Evolutionary conservation across 1,140 invertebrate genomes (phyloP), one percentile per base, ranked within the genome.

Genomic region (Hylaeus anthracinus): DNA sequence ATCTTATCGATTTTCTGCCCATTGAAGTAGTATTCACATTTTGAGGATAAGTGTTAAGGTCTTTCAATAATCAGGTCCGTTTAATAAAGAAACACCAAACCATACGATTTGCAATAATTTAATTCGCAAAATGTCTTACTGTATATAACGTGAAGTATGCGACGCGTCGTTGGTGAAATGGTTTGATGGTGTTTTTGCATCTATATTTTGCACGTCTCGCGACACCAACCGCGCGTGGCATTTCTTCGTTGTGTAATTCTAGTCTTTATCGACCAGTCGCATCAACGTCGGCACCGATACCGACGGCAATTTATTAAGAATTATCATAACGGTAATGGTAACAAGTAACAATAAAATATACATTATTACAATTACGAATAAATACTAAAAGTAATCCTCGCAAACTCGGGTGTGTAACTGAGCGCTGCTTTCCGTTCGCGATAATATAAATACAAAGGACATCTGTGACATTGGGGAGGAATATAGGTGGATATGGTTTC

Each of bases 201-300:
- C 92, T 93, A 93, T 93, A 92, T 92, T 92, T 89, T 88, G 80
- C 81, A 91, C 89, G 92, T 92, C 92, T 92, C 92, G 67, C 43
- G 77, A 74, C 86, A 91, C 89, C 91, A 93, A 88, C 63, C 71
- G 84, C 80, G 82, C 55, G 75, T 90, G 81, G 86, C 90, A 92
- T 92, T 87, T 80, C 78, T 89, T 78, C 82, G 61, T 87, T 87
- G 81, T 51, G 64, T 71, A 58, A 56, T 82, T 26, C 60, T 48
- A 69, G 75, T 73, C 65, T 77, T 26, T 74, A 53, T 72, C 66
- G 69, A 72, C 41, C 70, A 74, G 76, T 81, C 66, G 74, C 51
- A 71, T 73, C 43, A 73, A 77, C 69, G 45, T 60, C 39, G 41
- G 15, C 72, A 70, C 12, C 41, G 69, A 53, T 51, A n/a, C 70